Base-by-base conservation (phyloP, 2,888 invertebrate species). In the Bedellia somnulentella region DNA sequence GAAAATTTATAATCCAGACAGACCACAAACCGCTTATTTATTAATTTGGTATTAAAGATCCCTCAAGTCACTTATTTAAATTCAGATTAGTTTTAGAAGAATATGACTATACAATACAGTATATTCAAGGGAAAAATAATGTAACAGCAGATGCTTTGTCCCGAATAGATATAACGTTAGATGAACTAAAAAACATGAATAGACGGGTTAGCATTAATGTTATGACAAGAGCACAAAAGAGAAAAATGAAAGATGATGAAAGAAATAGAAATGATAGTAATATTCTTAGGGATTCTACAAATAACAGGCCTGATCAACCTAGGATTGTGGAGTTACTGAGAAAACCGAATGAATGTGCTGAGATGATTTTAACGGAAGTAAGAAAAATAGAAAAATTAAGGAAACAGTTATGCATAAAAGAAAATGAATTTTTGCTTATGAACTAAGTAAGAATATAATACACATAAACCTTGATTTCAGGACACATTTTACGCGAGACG, bases 21-120 rank as follows among this genome's bases (percentile, higher is more conserved):
- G 36, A 36, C 31, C 32, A 39, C 21, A 30, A 35, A 33, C 38
- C 38, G 1, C 22, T 37, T 9, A 22, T 35, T 15, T 31, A 37
- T 27, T 29, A 34, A 11, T 34, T 37, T 21, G 15, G n/a, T n/a
- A n/a, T n/a, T n/a, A n/a, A n/a, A n/a, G 30, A 25, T 25, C 25
- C 6, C 8, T 24, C 24, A 5, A 9, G 24, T 5, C 8, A 4
- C 8, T 24, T 10, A 10, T 10, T 10, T 10, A 24, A 10, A 24
- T n/a, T n/a, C n/a, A n/a, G n/a, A n/a, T n/a, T n/a, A n/a, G n/a
- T n/a, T n/a, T n/a, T n/a, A n/a, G n/a, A 41, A 14, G 37, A 41
- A 8, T 31, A 29, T 11, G 22, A 29, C 9, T 29, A 21, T 15
- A 10, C 24, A 22, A 22, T 32, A n/a, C 9, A 21, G n/a, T 21